These are phyloP conservation scores for Cephus sareptanus DNA, from an alignment of 2,888 invertebrate species.

Conservation along the genomic window DNA sequence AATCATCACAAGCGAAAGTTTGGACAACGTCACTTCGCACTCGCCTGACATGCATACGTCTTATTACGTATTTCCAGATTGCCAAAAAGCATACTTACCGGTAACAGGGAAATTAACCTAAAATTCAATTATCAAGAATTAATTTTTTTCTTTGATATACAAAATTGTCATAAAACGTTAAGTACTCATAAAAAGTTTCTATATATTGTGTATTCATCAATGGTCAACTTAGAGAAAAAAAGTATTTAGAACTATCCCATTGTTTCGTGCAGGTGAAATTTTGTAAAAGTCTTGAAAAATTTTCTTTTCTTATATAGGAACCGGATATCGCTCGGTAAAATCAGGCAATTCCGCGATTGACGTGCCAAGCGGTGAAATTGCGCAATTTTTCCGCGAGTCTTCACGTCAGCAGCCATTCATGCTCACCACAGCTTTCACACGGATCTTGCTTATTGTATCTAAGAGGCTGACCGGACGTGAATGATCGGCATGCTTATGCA, in stretches of 20 bases:
- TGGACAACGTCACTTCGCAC: not conserved
- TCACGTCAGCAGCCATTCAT: conserved; percentile 63
- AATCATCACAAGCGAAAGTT: conserved; percentile 27
- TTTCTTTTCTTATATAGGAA: not conserved
- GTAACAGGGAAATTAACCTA: not conserved
- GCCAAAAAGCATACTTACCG: not conserved
- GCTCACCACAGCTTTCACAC: conserved; percentile 59
- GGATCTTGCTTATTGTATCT: conserved; percentile 57
- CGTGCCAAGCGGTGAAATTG: conserved; percentile 54
- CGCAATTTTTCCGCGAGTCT: conserved; percentile 61
- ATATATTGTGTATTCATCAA: not conserved
- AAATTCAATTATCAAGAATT: not conserved
- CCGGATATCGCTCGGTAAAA: not conserved
- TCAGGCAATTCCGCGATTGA: conserved; percentile 28
- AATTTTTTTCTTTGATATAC: not conserved
- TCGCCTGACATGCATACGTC: not conserved
- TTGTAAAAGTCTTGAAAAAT: not conserved
- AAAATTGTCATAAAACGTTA: not conserved
- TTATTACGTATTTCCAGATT: not conserved
- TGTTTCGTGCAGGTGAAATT: not conserved
- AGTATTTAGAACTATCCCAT: not conserved
- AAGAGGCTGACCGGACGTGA: conserved; percentile 30
- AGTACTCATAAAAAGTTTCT: not conserved
- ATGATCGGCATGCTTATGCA: not conserved
- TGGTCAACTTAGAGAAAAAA: not conserved